Percentiles rank a stretch among this genome's conserved stretches.
Conservation (phyloP, 2,113 vertebrate genomes). For the Pogona vitticeps region DNA sequence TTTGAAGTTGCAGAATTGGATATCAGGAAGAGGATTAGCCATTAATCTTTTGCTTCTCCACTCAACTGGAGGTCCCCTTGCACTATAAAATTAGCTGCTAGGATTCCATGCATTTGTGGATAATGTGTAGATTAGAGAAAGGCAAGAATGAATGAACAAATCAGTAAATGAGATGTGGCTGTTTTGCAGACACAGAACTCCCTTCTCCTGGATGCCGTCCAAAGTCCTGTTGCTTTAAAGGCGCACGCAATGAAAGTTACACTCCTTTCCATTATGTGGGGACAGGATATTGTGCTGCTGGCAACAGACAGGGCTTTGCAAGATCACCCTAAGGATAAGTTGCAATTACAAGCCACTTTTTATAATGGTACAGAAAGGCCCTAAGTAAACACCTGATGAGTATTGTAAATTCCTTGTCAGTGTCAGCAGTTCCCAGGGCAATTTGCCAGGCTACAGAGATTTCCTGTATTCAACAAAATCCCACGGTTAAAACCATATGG, state of each 20-base stretch:
- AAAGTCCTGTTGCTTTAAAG: conserved; percentile 6
- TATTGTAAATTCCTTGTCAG: conserved; percentile 5
- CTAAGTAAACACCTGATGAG: conserved; percentile 4
- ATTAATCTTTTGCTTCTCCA: neutral
- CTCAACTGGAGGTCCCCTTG: neutral
- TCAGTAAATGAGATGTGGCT: neutral
- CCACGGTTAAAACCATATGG: conserved; percentile 21
- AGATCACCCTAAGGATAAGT: neutral
- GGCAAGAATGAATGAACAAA: neutral
- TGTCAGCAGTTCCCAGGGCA: conserved; percentile 2
- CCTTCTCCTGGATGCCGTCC: neutral
- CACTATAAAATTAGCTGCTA: neutral
- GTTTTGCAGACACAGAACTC: neutral
- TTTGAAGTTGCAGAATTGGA: neutral
- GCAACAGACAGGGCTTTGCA: neutral
- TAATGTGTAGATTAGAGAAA: neutral
- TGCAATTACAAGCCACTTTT: neutral
- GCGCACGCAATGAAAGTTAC: neutral
- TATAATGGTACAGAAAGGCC: neutral
- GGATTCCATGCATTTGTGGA: neutral
- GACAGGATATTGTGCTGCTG: conserved; percentile 7
- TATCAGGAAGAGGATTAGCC: neutral
- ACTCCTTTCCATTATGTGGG: neutral
- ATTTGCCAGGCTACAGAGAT: conserved; percentile 21
- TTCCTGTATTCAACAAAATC: conserved; percentile 20